phyloP scores from a whole-genome alignment of 2,888 invertebrate genomes.

The Drosophila mercatorum region DNA sequence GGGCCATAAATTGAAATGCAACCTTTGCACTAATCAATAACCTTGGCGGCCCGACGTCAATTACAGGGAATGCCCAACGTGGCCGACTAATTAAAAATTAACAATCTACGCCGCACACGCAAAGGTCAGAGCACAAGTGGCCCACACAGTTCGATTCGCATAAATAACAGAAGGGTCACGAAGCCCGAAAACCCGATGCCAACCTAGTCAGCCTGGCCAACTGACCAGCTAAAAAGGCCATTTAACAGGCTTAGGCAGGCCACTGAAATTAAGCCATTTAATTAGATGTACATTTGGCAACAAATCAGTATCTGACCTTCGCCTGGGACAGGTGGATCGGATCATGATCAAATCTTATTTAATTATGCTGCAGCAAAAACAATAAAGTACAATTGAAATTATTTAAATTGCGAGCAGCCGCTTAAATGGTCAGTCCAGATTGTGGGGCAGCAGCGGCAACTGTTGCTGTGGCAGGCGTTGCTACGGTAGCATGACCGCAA shows the following conservation, averaged over 20 bases:
- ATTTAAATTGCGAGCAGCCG: constrained; percentile 53
- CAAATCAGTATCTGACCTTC: constrained; percentile 61
- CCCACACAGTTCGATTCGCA: constrained; percentile 53
- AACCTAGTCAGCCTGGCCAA: not conserved
- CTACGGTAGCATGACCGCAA: constrained; percentile 58
- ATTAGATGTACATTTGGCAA: constrained; percentile 59
- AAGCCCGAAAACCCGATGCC: constrained; percentile 3
- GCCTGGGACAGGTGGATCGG: constrained; percentile 4
- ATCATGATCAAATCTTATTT: constrained; percentile 43
- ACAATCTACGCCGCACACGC: constrained; percentile 69
- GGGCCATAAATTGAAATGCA: constrained; percentile 75
- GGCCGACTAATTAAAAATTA: constrained; percentile 77
- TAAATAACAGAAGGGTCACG: constrained; percentile 50
- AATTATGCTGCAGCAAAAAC: constrained; percentile 42
- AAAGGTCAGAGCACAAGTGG: constrained; percentile 66
- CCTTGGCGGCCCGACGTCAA: constrained; percentile 53
- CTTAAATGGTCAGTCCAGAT: constrained; percentile 41
- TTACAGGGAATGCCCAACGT: constrained; percentile 28
- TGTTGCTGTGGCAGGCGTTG: constrained; percentile 19
- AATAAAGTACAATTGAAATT: constrained; percentile 50
- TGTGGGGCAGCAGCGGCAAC: constrained; percentile 38
- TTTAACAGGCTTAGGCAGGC: constrained; percentile 4
- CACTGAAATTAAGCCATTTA: constrained; percentile 31
- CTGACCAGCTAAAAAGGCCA: constrained; percentile 2
- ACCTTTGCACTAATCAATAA: constrained; percentile 68